Evolutionary conservation across 2,888 invertebrate species (phyloP).

Genomic region (Caenorhabditis sp.): DNA sequence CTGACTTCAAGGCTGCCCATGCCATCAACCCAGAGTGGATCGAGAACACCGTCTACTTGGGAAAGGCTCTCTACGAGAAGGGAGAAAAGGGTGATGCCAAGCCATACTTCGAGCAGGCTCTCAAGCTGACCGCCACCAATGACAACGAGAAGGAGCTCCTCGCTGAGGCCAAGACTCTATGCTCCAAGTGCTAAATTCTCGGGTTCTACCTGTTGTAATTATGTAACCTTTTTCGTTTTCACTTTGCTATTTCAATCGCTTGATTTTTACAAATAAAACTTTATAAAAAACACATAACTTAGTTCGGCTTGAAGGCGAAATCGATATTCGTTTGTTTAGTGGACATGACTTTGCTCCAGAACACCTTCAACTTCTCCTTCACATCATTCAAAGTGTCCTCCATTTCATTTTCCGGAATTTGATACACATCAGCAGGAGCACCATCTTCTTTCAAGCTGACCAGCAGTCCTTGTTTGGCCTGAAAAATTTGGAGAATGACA

Average conservation of each 20-base stretch:
- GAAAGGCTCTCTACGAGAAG: conserved; percentile 80
- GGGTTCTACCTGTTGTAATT: conserved; percentile 21
- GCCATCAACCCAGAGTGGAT: conserved; percentile 84
- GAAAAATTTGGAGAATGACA: too few species aligned
- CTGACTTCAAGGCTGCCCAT: conserved; percentile 80
- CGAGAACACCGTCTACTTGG: conserved; percentile 84
- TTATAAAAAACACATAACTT: not conserved
- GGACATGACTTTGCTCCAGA: conserved; percentile 42
- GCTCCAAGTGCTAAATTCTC: conserved; percentile 66
- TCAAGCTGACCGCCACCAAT: conserved; percentile 63
- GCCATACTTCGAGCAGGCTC: conserved; percentile 71
- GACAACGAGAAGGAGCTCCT: conserved; percentile 71
- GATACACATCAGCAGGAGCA: conserved; percentile 45
- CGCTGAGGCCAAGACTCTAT: conserved; percentile 67
- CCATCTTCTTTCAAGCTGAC: conserved; percentile 61
- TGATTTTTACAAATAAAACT: conserved; percentile 9
- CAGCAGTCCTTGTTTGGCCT: conserved; percentile 38
- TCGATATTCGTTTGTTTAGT: conserved; percentile 29
- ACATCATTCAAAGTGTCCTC: conserved; percentile 29
- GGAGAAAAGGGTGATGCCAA: conserved; percentile 77
- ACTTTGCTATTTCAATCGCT: conserved; percentile 5
- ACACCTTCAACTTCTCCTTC: conserved; percentile 26
- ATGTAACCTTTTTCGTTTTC: conserved; percentile 8
- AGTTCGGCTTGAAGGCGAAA: conserved; percentile 49
- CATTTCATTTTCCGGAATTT: conserved; percentile 39